Base-by-base conservation (phyloP, 1,140 invertebrate species). In the Leguminivora glycinivorella region DNA sequence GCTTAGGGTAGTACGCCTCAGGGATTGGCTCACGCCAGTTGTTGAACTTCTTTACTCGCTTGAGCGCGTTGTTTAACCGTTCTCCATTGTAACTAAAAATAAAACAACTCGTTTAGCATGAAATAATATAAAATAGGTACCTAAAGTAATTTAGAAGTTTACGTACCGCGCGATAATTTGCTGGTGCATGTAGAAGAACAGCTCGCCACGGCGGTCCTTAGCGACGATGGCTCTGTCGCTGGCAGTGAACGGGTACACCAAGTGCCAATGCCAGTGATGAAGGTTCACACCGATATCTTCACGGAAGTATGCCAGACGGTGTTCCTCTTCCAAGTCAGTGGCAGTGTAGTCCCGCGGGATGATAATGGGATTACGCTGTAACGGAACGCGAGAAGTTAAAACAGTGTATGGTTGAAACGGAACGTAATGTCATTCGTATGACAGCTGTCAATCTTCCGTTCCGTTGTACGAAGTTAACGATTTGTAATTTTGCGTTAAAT, bases 221-320 rank as follows among this genome's bases (percentile, higher is more conserved):
- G 89, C 85, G 4, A 94, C 93, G 26, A 94, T 92, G 4, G 91
- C 82, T 10, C 90, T 92, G 34, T 92, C 86, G 52, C 79, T 81
- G 14, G 87, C 83, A 1, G 81, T 80, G 70, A 92, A 92, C 0
- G 95, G 95, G 76, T 95, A 95, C 0, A 95, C 93, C 68, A 95
- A 82, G 87, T 96, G 95, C 95, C 95, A 96, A 79, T 95, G 95
- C 94, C 95, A 95, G 75, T 96, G 95, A 79, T 95, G 95, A 34
- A 94, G 92, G 77, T 95, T 95, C 14, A 95, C 87, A 10, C 94
- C 94, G 58, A 93, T 83, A 77, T 93, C 94, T 80, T 95, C 94
- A 4, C 95, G 93, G 88, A 94, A 95, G 76, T 95, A 95, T 0
- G 94, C 92, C 60, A 95, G 47, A 9, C 94, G 93, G 77, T 95